phyloP scores from a whole-genome alignment of 1,140 invertebrate species.

The Caenorhabditis remanei region DNA sequence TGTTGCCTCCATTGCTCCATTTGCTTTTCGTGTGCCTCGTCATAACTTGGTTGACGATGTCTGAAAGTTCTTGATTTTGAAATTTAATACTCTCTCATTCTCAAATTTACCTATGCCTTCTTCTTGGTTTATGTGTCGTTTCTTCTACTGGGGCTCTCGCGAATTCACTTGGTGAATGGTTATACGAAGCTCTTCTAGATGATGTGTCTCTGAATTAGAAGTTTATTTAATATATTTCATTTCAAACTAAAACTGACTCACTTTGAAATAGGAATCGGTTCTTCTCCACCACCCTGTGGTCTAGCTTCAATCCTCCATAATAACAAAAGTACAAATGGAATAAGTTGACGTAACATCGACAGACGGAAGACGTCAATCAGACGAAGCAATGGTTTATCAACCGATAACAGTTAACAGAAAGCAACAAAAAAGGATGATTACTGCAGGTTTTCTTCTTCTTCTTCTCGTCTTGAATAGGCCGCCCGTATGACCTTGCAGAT shows the following conservation, averaged over 20 bases:
- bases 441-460: conserved; percentile 10
- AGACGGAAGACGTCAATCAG: neutral
- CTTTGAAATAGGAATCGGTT: conserved; percentile 41
- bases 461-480: neutral
- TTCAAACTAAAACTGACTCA: neutral
- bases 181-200: conserved; percentile 26
- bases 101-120: conserved; percentile 20
- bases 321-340: neutral
- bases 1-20: conserved; percentile 35
- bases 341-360: conserved; percentile 30
- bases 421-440: conserved; percentile 32
- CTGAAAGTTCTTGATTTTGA: neutral
- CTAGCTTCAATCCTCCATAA: conserved; percentile 19
- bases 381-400: conserved; percentile 21
- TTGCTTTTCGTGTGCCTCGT: conserved; percentile 26
- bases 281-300: conserved; percentile 3
- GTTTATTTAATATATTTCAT: neutral
- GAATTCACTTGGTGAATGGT: conserved; percentile 42
- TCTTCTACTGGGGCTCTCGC: conserved; percentile 5
- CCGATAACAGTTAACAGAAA: conserved; percentile 4
- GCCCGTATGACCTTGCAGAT: conserved; percentile 35
- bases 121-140: conserved; percentile 8
- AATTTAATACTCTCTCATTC: neutral
- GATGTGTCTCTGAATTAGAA: conserved; percentile 5
- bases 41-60: conserved; percentile 17